Evolutionary conservation across 2,888 invertebrate species (phyloP).

Genomic region (Xestoiulus laeticollis): DNA sequence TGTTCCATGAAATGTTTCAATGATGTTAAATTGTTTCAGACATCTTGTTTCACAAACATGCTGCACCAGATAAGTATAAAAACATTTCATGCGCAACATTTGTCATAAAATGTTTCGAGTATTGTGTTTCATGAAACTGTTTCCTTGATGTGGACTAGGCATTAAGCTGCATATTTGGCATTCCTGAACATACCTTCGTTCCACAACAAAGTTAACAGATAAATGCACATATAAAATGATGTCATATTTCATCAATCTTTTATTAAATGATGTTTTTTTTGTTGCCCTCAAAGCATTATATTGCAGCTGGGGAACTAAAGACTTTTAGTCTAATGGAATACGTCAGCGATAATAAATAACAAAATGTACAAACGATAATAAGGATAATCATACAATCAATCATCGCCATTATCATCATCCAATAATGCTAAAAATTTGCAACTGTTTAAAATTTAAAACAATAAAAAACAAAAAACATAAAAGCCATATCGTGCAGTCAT

Average conservation of each 20-base stretch:
- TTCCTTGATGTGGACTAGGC: neutral
- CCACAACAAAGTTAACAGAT: neutral
- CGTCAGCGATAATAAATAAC: conserved; percentile 34
- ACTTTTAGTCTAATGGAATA: conserved; percentile 15
- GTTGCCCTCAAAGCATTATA: neutral
- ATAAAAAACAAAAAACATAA: conserved; percentile 29
- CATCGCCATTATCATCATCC: conserved; percentile 13
- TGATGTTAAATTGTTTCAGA: too few relatives aligned
- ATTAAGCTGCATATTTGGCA: too few relatives aligned
- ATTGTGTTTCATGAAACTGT: too few relatives aligned
- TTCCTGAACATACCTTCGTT: neutral
- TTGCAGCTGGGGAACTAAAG: conserved; percentile 34
- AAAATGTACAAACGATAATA: conserved; percentile 37
- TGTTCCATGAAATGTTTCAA: too few relatives aligned
- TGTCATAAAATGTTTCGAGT: too few relatives aligned
- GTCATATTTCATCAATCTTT: conserved; percentile 28
- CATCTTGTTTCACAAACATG: too few relatives aligned
- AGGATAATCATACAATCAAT: conserved; percentile 23
- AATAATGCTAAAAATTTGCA: conserved; percentile 23
- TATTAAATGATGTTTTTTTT: conserved; percentile 12
- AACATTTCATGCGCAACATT: too few relatives aligned
- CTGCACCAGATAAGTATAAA: too few relatives aligned
- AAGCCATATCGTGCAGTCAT: conserved; percentile 12
- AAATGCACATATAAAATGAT: conserved; percentile 24
- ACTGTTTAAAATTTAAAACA: conserved; percentile 27